These are phyloP conservation scores for Peromyscus polionotus DNA, from an alignment of 2,113 vertebrate species.

Conservation along the genomic window DNA sequence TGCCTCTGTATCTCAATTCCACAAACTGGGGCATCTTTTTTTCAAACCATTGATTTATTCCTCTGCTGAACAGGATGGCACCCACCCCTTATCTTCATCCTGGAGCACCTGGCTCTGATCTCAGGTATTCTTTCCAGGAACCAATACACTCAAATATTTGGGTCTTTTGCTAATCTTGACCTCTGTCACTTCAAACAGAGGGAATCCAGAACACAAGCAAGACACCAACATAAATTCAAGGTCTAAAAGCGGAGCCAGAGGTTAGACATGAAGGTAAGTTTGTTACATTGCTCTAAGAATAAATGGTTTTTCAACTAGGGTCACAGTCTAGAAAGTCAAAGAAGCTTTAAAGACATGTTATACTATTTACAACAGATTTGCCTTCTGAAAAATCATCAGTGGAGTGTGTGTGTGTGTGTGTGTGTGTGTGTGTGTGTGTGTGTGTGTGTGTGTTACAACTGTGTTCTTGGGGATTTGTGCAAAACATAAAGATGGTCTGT, in stretches of 20 bases:
- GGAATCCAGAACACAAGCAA: not conserved
- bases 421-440: not conserved
- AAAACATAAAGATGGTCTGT: not conserved
- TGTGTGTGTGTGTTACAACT: not conserved
- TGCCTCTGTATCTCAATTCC: not conserved
- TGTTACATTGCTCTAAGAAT: not conserved
- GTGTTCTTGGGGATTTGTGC: not conserved
- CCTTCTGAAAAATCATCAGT: not conserved
- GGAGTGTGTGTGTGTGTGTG: not conserved
- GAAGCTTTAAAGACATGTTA: not conserved
- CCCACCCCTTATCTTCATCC: not conserved
- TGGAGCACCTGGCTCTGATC: not conserved
- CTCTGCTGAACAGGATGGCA: not conserved
- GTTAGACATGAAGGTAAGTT: slow-evolving; percentile 68
- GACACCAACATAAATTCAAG: not conserved
- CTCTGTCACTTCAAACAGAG: not conserved
- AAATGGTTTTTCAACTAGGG: not conserved
- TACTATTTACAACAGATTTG: not conserved
- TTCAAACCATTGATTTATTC: not conserved
- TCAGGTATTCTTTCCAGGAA: not conserved
- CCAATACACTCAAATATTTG: not conserved
- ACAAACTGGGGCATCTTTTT: not conserved
- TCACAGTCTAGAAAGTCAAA: not conserved
- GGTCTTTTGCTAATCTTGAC: not conserved
- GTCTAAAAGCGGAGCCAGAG: not conserved